A percentile compares a stretch with the other conserved stretches of the same genome.
Evolutionary conservation across 2,797 vertebrate species (phyloP).

Genomic region (Propithecus perrieri): DNA sequence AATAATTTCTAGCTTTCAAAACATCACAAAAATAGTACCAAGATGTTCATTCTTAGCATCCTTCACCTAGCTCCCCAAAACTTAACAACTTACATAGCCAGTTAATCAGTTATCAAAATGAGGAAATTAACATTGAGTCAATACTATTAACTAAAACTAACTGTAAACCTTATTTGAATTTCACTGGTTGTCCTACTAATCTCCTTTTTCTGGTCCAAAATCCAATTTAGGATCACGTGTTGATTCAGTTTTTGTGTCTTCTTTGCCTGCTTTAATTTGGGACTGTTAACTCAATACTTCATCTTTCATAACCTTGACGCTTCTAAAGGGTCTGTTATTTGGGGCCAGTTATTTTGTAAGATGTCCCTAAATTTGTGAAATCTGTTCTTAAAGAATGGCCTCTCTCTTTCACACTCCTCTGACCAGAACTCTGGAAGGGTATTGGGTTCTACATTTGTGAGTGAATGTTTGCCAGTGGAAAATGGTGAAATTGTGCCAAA

Average conservation of each 20-base stretch:
- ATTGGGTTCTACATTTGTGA: not conserved
- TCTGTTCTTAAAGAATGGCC: not conserved
- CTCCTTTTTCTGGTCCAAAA: not conserved
- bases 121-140: not conserved
- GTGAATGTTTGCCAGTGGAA: not conserved
- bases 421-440: not conserved
- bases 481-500: not conserved
- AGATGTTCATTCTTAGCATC: not conserved
- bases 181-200: not conserved
- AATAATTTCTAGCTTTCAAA: slow-evolving; percentile 43
- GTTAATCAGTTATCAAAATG: not conserved
- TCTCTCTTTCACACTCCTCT: not conserved
- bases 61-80: not conserved
- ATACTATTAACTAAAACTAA: not conserved
- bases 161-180: not conserved
- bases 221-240: not conserved
- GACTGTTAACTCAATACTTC: not conserved
- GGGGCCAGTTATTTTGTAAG: not conserved
- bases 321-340: slow-evolving; percentile 13
- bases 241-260: not conserved
- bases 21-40: slow-evolving; percentile 9
- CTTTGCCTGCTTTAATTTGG: not conserved
- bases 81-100: not conserved
- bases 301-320: not conserved
- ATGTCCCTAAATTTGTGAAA: not conserved